Evolutionary conservation across 2,888 invertebrate genomes (phyloP).

Genomic region (Cosmorhoe ocellata): DNA sequence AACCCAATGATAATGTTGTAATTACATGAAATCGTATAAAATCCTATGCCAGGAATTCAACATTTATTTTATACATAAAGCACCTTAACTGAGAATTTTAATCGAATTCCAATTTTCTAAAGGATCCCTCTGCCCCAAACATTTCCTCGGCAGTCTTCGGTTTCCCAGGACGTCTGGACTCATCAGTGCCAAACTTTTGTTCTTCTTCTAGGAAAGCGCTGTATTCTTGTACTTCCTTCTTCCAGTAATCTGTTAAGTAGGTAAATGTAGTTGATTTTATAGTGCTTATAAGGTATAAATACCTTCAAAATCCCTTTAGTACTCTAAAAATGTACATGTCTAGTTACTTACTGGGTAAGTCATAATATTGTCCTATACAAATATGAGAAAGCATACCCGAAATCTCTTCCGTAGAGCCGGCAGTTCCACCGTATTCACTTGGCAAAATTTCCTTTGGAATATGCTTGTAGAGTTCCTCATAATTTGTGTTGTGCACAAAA

Average conservation of each 20-base stretch:
- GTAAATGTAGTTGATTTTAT: no score
- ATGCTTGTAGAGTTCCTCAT: slow-evolving; percentile 80
- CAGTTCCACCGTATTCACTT: slow-evolving; percentile 85
- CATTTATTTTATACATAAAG: background rate
- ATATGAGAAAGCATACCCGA: no score
- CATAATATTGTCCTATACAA: no score
- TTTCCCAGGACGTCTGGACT: slow-evolving; percentile 79
- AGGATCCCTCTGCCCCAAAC: slow-evolving; percentile 82
- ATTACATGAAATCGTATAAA: no score
- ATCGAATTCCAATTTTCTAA: slow-evolving; percentile 74
- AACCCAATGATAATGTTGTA: no score
- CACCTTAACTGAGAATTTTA: slow-evolving; percentile 30
- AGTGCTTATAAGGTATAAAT: no score
- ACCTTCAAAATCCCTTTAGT: no score
- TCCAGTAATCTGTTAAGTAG: slow-evolving; percentile 56
- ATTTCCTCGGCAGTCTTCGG: slow-evolving; percentile 78
- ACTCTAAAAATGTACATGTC: no score
- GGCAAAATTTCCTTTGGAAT: slow-evolving; percentile 84
- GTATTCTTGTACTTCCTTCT: slow-evolving; percentile 70
- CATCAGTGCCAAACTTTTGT: slow-evolving; percentile 73
- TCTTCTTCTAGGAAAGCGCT: slow-evolving; percentile 79
- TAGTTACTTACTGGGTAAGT: no score
- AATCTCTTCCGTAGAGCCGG: slow-evolving; percentile 76
- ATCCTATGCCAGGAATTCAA: no score
- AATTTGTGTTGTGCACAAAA: slow-evolving; percentile 78